These are phyloP conservation scores for Zaprionus davidi DNA, from an alignment of 1,140 invertebrate species.

Conservation along the genomic window DNA sequence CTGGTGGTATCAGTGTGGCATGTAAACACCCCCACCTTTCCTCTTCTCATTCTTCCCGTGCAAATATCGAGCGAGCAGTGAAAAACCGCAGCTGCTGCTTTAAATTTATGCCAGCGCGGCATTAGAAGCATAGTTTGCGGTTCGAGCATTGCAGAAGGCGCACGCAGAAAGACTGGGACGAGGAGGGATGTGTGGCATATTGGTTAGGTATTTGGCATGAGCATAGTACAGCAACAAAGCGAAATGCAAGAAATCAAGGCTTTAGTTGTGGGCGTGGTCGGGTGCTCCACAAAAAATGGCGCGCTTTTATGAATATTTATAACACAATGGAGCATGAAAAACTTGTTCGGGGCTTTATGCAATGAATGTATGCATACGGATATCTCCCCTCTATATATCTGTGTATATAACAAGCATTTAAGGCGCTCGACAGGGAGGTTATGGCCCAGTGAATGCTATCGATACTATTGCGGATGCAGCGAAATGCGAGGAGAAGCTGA, in stretches of 20 bases:
- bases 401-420: constrained; percentile 29
- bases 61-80: constrained; percentile 41
- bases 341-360: constrained; percentile 55
- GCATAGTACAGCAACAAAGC: constrained; percentile 35
- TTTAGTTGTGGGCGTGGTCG: constrained; percentile 66
- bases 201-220: constrained; percentile 68
- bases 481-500: constrained; percentile 27
- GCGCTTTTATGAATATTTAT: constrained; percentile 78
- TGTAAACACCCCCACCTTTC: constrained; percentile 16
- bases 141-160: constrained; percentile 47
- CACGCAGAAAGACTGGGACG: neutral
- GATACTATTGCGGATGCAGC: constrained; percentile 52
- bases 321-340: constrained; percentile 79
- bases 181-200: constrained; percentile 44
- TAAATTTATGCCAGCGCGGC: constrained; percentile 78
- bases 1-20: constrained; percentile 28
- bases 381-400: constrained; percentile 14
- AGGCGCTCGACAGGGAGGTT: constrained; percentile 9
- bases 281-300: constrained; percentile 57
- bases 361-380: constrained; percentile 31
- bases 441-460: constrained; percentile 45
- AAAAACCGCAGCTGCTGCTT: constrained; percentile 80
- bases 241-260: constrained; percentile 77
- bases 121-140: constrained; percentile 77
- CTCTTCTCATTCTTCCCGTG: neutral